Evolutionary conservation across 2,888 invertebrate species (phyloP).

Genomic region (Micoletzkya japonica): DNA sequence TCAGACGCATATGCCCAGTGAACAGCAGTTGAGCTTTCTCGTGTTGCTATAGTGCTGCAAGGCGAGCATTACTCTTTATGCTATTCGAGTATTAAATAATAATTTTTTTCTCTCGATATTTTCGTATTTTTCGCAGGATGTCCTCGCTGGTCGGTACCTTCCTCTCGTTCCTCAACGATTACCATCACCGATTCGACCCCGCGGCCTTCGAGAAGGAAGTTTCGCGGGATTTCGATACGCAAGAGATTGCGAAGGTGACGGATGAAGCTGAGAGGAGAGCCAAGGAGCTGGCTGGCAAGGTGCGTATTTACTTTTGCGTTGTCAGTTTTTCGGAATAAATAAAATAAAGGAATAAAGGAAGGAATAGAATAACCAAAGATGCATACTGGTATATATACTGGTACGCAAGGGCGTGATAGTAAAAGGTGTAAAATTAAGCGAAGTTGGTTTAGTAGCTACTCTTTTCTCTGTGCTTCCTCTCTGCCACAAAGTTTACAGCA

Average conservation of each 20-base stretch:
- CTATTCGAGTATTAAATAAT: no score
- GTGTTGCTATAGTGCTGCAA: no score
- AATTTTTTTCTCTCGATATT: no score
- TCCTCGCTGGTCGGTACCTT: conserved; percentile 38
- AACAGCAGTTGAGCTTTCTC: no score
- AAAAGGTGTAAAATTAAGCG: neutral
- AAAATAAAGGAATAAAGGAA: neutral
- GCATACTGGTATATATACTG: no score
- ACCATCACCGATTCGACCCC: conserved; percentile 33
- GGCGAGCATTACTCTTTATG: no score
- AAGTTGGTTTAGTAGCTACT: neutral
- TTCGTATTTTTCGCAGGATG: no score
- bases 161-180: conserved; percentile 38
- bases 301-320: conserved; percentile 8
- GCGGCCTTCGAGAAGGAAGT: conserved; percentile 34
- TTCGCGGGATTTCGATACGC: conserved; percentile 33
- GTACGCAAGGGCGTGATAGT: no score
- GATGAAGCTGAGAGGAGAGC: conserved; percentile 38
- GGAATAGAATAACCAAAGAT: neutral
- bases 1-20: no score
- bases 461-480: no score
- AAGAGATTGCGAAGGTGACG: conserved; percentile 40
- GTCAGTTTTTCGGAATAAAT: neutral
- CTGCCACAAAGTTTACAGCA: no score
- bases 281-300: conserved; percentile 35